A percentile compares a stretch with the other conserved stretches of the same genome.
Conservation (phyloP, 1,140 invertebrate genomes). For the Gerris buenoi region DNA sequence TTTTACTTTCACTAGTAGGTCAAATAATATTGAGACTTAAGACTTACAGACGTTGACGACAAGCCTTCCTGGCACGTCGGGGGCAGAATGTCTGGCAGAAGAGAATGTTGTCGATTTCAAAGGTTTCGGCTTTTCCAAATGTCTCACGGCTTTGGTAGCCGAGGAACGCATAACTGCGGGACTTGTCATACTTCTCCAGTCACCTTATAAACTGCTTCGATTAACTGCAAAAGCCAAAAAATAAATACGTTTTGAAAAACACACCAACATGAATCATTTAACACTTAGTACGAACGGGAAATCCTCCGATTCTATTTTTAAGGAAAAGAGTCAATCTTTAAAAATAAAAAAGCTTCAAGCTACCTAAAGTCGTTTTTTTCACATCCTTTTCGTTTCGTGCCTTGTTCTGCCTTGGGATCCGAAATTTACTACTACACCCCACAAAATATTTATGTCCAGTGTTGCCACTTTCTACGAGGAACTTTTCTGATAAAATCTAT, state of each 20-base stretch:
- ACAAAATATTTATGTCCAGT: too few relatives aligned
- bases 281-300: too few relatives aligned
- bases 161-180: neutral
- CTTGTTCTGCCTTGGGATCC: neutral
- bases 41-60: neutral
- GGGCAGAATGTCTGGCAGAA: neutral
- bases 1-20: too few relatives aligned
- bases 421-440: neutral
- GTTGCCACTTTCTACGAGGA: too few relatives aligned
- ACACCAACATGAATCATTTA: neutral
- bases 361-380: neutral
- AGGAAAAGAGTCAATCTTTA: neutral
- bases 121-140: slow-evolving; percentile 1
- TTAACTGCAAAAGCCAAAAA: neutral
- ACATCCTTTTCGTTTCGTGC: neutral
- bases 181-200: neutral
- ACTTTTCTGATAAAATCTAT: too few relatives aligned
- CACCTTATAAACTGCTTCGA: neutral
- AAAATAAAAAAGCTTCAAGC: too few relatives aligned
- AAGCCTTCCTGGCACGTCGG: neutral
- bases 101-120: neutral
- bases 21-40: too few relatives aligned
- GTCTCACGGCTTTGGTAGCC: neutral
- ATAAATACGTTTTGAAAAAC: neutral
- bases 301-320: neutral